These are phyloP conservation scores for Lordiphosa andalusiaca DNA, from an alignment of 2,888 invertebrate genomes.

Conservation along the genomic window DNA sequence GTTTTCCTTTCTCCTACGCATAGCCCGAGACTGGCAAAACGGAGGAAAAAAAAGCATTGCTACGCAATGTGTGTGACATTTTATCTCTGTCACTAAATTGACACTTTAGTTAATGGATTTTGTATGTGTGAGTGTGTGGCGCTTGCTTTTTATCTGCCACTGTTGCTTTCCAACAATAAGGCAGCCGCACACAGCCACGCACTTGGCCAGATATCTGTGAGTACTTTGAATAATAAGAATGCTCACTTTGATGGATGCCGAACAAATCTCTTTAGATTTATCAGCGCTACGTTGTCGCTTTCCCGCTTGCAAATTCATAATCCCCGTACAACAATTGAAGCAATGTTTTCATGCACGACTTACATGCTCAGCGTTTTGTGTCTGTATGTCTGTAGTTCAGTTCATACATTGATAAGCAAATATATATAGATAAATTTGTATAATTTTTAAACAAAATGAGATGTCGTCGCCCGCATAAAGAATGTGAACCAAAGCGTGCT, in stretches of 20 bases:
- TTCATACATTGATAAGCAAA: no score
- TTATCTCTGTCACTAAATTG: slow-evolving; percentile 79
- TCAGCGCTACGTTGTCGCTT: slow-evolving; percentile 40
- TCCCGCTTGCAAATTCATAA: slow-evolving; percentile 14
- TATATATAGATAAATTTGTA: no score
- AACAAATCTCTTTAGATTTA: slow-evolving; percentile 62
- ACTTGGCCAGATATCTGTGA: slow-evolving; percentile 50
- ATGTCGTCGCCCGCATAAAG: no score
- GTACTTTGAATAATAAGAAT: slow-evolving; percentile 72
- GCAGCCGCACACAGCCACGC: slow-evolving; percentile 34
- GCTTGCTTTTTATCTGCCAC: slow-evolving; percentile 51
- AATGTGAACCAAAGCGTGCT: no score
- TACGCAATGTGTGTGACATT: slow-evolving; percentile 58
- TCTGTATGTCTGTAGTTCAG: background rate
- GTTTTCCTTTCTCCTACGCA: slow-evolving; percentile 31
- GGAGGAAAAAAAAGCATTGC: slow-evolving; percentile 8
- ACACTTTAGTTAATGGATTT: slow-evolving; percentile 79
- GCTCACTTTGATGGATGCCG: slow-evolving; percentile 70
- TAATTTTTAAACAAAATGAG: no score
- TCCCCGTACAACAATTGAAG: slow-evolving; percentile 34
- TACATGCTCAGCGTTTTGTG: slow-evolving; percentile 6
- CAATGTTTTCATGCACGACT: slow-evolving; percentile 23
- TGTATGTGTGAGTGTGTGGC: slow-evolving; percentile 60
- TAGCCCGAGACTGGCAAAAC: slow-evolving; percentile 21
- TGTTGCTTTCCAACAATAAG: slow-evolving; percentile 31